Evolutionary conservation across 1,140 invertebrate species (phyloP).

Genomic region (Maniola jurtina): DNA sequence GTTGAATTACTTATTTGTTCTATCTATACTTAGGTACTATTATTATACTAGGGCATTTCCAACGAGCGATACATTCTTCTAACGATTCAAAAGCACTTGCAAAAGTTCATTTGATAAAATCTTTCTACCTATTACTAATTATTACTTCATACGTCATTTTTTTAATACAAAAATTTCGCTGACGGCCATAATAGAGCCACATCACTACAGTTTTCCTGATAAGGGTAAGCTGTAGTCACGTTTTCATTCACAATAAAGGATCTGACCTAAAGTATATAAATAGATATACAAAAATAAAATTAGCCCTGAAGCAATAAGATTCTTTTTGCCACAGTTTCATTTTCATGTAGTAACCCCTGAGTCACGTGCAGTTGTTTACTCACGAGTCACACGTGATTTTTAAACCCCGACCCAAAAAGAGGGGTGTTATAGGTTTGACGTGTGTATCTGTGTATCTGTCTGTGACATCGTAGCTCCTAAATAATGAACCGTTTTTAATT

Average conservation of each 20-base stretch:
- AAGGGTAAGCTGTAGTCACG: constrained; percentile 25
- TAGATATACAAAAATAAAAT: not conserved
- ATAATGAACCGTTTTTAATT: no score
- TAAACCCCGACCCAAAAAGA: no score
- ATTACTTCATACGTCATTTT: not conserved
- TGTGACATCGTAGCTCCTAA: no score
- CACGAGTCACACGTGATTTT: constrained; percentile 49
- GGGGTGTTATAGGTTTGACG: no score
- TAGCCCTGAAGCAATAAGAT: constrained; percentile 3
- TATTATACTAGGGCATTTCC: no score
- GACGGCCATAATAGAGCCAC: constrained; percentile 15
- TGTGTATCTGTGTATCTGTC: no score
- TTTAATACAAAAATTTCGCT: constrained; percentile 13
- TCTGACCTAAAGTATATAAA: not conserved
- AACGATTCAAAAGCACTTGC: no score
- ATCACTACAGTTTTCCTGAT: constrained; percentile 27
- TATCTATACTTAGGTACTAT: no score
- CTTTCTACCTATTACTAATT: no score
- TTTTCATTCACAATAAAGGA: constrained; percentile 24
- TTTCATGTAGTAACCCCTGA: constrained; percentile 29
- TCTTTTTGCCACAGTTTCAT: constrained; percentile 10
- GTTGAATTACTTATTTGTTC: no score
- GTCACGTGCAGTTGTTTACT: constrained; percentile 47
- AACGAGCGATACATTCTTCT: no score
- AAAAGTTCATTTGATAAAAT: not conserved